Evolutionary conservation across 2,113 vertebrate species (phyloP).

Genomic region (Smithornis capensis): DNA sequence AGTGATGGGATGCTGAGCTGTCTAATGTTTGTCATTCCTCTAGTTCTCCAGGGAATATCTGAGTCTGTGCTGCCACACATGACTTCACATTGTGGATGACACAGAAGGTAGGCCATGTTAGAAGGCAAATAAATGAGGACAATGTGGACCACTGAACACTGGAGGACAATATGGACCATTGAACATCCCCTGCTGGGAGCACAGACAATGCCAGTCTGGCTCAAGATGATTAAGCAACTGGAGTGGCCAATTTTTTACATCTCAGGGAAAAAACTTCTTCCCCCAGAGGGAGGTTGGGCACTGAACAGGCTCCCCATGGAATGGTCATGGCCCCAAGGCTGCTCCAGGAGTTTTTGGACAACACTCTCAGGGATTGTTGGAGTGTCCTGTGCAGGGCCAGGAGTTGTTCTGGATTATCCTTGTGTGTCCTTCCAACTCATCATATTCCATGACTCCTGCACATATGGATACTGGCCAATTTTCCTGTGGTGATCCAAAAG

Average conservation of each 20-base stretch:
- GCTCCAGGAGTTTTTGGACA: neutral
- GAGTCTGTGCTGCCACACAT: neutral
- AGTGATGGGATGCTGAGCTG: neutral
- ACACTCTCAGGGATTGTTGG: neutral
- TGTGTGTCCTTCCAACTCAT: neutral
- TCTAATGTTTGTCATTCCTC: neutral
- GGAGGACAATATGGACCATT: fast-evolving
- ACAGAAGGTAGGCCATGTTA: neutral
- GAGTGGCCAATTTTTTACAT: neutral
- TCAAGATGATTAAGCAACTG: neutral
- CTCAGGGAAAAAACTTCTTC: neutral
- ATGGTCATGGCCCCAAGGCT: neutral
- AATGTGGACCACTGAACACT: fast-evolving
- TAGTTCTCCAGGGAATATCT: fast-evolving
- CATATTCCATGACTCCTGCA: neutral
- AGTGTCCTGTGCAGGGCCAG: neutral
- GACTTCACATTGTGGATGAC: neutral
- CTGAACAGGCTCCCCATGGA: neutral
- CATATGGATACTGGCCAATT: fast-evolving
- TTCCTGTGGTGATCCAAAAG: neutral
- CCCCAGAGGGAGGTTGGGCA: neutral
- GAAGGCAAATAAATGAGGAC: neutral
- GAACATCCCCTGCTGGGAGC: neutral
- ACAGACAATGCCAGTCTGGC: too few species aligned
- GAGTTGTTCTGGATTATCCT: neutral